A percentile compares a stretch with the other conserved stretches of the same genome.
These are phyloP conservation scores for Labeo calbasu DNA, from an alignment of 2,797 vertebrate species.

Conservation along the genomic window DNA sequence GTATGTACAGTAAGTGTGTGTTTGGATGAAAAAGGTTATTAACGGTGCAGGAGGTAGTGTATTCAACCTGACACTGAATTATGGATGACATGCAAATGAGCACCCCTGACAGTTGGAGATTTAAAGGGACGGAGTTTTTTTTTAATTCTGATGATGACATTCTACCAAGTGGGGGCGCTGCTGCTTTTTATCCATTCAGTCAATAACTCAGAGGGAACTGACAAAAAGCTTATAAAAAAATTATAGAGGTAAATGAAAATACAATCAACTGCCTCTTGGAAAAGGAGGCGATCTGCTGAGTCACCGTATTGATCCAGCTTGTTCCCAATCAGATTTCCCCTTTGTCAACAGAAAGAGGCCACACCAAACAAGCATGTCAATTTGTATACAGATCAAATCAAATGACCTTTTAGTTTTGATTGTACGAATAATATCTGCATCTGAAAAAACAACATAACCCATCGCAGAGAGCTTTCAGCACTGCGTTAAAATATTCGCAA, in stretches of 20 bases:
- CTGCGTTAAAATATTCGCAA: background rate
- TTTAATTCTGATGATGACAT: background rate
- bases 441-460: background rate
- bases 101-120: background rate
- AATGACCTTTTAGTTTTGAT: slow-evolving; percentile 2
- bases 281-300: slow-evolving; percentile 2
- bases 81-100: slow-evolving; percentile 55
- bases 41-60: slow-evolving; percentile 16
- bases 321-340: background rate
- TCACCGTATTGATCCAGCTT: slow-evolving; percentile 2
- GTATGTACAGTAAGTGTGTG: slow-evolving; percentile 22
- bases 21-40: slow-evolving; percentile 51
- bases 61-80: slow-evolving; percentile 48
- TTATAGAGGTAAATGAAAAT: slow-evolving; percentile 14
- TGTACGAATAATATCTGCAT: background rate
- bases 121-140: slow-evolving; percentile 10
- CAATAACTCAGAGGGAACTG: background rate
- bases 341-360: background rate
- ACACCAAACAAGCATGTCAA: background rate
- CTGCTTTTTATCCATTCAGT: slow-evolving; percentile 41
- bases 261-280: background rate
- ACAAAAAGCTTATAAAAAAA: background rate
- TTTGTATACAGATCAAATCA: slow-evolving; percentile 38
- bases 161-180: slow-evolving; percentile 69
- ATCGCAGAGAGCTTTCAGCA: background rate